These are phyloP conservation scores for Saccopteryx bilineata DNA, from an alignment of 2,113 vertebrate species.

Conservation along the genomic window DNA sequence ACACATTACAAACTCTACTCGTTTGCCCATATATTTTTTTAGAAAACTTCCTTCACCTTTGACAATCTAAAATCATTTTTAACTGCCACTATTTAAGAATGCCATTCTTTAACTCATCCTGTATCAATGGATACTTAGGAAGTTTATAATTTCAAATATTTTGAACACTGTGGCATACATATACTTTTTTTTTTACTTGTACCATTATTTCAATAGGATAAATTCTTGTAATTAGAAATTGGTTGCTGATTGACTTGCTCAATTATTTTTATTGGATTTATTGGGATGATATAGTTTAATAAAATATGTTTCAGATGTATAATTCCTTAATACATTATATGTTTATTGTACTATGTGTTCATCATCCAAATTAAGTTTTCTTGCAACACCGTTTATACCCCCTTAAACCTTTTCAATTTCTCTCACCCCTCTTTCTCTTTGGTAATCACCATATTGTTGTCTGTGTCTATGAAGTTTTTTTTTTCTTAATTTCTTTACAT, in stretches of 20 bases:
- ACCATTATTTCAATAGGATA: neutral
- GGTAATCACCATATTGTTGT: too few relatives aligned
- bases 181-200: neutral
- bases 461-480: too few relatives aligned
- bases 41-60: neutral
- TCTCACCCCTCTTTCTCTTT: too few relatives aligned
- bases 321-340: too few relatives aligned
- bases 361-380: too few relatives aligned
- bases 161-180: neutral
- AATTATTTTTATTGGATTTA: neutral
- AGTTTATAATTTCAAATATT: neutral
- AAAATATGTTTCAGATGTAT: too few relatives aligned
- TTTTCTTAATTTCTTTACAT: too few relatives aligned
- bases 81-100: neutral
- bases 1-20: neutral
- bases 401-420: too few relatives aligned
- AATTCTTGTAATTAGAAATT: neutral
- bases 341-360: too few relatives aligned
- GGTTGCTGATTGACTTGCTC: neutral
- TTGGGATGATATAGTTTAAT: too few relatives aligned
- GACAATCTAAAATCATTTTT: neutral
- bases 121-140: neutral
- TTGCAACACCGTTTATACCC: too few relatives aligned
- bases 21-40: neutral
- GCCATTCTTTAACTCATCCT: neutral